A percentile compares a stretch with the other conserved stretches of the same genome.
Conservation (phyloP, 2,113 vertebrate species). For the Ciconia stormi region DNA sequence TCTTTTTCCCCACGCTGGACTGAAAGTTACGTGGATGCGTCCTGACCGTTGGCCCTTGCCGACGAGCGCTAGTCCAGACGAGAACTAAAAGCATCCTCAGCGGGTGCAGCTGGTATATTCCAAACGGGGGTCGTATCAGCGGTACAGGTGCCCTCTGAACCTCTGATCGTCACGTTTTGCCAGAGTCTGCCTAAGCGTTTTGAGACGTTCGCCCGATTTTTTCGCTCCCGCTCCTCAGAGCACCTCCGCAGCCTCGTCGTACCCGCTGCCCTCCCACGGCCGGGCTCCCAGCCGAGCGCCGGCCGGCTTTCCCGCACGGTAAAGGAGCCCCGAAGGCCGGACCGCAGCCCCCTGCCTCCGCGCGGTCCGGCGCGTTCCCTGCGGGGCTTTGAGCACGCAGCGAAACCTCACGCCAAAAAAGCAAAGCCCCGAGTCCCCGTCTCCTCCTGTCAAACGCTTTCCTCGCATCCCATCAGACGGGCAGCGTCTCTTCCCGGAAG, state of each 20-base stretch:
- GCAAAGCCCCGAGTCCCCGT: rapidly evolving
- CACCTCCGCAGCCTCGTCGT: too few relatives aligned
- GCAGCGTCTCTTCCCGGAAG: neutral
- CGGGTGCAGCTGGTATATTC: neutral
- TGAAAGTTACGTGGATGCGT: neutral
- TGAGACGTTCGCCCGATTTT: rapidly evolving
- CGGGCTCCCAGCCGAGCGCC: neutral
- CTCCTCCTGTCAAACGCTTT: rapidly evolving
- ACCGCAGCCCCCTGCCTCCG: neutral
- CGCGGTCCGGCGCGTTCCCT: neutral
- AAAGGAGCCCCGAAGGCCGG: neutral
- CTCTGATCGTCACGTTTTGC: neutral
- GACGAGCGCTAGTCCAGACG: neutral
- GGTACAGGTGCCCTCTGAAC: neutral
- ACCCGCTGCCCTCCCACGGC: neutral
- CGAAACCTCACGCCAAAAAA: neutral
- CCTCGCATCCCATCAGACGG: rapidly evolving
- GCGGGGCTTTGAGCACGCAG: rapidly evolving
- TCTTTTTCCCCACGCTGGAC: neutral
- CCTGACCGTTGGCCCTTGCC: neutral
- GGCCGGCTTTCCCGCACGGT: neutral
- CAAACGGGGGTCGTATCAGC: neutral
- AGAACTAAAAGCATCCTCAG: neutral
- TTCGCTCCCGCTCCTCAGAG: neutral
- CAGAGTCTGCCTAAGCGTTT: rapidly evolving